Evolutionary conservation across 2,797 vertebrate genomes (phyloP).

Genomic region (Lates japonicus): DNA sequence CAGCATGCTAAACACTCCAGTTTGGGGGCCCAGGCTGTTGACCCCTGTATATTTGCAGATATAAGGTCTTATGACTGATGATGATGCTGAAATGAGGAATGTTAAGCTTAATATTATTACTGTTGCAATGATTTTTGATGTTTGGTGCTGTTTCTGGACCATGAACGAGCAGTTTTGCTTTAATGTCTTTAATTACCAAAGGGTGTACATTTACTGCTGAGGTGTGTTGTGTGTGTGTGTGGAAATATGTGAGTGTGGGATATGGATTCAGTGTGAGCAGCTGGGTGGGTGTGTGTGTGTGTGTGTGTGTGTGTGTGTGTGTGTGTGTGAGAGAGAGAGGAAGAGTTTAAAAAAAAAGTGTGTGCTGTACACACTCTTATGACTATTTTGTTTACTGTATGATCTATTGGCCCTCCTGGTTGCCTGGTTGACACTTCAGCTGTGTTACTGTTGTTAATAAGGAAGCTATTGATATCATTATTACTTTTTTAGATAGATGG

Average conservation of each 20-base stretch:
- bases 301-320: constrained; percentile 15
- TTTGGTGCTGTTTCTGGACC: constrained; percentile 77
- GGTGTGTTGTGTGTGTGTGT: constrained; percentile 18
- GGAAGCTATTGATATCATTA: constrained; percentile 71
- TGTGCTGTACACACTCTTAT: constrained; percentile 50
- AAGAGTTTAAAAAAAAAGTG: background rate
- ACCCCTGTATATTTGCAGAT: constrained; percentile 59
- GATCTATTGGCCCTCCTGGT: constrained; percentile 52
- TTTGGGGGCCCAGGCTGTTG: constrained; percentile 17
- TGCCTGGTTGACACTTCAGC: constrained; percentile 78
- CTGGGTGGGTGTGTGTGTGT: no score
- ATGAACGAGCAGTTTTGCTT: constrained; percentile 71
- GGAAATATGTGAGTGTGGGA: background rate
- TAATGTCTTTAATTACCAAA: constrained; percentile 70
- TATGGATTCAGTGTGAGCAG: background rate
- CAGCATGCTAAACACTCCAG: constrained; percentile 68
- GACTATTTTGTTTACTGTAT: constrained; percentile 70
- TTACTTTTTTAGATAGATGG: constrained; percentile 73
- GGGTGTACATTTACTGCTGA: constrained; percentile 64
- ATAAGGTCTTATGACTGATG: constrained; percentile 63
- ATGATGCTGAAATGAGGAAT: constrained; percentile 74
- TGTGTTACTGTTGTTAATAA: constrained; percentile 80
- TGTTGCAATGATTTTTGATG: constrained; percentile 70
- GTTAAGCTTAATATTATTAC: constrained; percentile 80
- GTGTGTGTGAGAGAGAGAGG: background rate